Percentiles rank a stretch among this genome's conserved stretches.
Conservation (phyloP, 2,113 vertebrate species). For the Apeltes quadracus region DNA sequence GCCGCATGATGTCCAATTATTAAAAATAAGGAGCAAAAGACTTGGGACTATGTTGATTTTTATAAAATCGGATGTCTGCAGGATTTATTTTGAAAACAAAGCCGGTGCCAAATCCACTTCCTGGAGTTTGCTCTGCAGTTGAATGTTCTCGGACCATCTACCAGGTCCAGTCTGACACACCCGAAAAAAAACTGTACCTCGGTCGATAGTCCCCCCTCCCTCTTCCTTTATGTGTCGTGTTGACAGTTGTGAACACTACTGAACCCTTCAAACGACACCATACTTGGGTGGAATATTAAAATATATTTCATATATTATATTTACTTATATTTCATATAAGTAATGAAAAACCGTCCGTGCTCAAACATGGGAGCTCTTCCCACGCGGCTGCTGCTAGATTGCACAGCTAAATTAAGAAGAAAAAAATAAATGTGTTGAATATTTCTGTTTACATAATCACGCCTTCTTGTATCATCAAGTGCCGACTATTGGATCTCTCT, state of each 20-base stretch:
- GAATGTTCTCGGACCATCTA: neutral
- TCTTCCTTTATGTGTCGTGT: neutral
- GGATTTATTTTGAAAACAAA: no score
- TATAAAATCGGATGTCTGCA: no score
- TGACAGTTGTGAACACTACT: neutral
- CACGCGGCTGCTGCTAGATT: slow-evolving; percentile 23
- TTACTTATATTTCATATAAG: no score
- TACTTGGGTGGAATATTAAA: no score
- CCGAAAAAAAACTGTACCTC: neutral
- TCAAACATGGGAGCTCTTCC: slow-evolving; percentile 32
- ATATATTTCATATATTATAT: no score
- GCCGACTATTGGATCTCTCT: slow-evolving; percentile 21
- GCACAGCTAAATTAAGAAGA: slow-evolving; percentile 24
- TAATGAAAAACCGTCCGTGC: slow-evolving; percentile 51
- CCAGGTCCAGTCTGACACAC: neutral
- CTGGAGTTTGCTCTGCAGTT: no score
- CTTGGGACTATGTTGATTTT: no score
- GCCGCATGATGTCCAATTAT: no score
- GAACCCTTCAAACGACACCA: neutral
- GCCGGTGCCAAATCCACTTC: neutral
- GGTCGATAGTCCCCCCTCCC: neutral
- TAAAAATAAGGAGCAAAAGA: no score
- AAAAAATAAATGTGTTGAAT: slow-evolving; percentile 25
- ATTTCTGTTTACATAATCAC: slow-evolving; percentile 41
- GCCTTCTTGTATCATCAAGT: slow-evolving; percentile 22